Evolutionary conservation across 1,140 invertebrate species (phyloP).

Genomic region (Listronotus bonariensis): DNA sequence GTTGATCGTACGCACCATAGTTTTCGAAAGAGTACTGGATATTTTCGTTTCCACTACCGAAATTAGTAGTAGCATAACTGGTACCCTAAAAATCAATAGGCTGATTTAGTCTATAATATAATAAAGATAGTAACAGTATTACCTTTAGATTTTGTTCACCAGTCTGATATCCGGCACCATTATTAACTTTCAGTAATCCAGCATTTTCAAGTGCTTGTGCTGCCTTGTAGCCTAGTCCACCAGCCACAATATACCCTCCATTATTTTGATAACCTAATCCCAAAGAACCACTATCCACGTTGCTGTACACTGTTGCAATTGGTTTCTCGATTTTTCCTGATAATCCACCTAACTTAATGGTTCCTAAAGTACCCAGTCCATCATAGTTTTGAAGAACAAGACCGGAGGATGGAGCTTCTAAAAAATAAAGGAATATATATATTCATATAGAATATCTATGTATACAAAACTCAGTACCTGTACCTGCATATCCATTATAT

Average conservation of each 20-base stretch:
- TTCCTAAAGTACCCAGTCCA: conserved; percentile 48
- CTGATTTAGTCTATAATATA: not conserved
- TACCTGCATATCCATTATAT: not conserved
- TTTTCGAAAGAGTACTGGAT: not conserved
- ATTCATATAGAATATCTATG: not conserved
- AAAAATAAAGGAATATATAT: not conserved
- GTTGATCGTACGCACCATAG: too few relatives aligned
- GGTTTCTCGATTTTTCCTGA: conserved; percentile 44
- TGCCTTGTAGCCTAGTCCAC: conserved; percentile 38
- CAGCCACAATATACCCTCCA: conserved; percentile 19
- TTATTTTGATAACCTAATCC: conserved; percentile 26
- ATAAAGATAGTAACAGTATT: too few relatives aligned
- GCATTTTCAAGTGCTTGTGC: conserved; percentile 42
- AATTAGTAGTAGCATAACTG: not conserved
- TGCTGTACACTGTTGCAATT: conserved; percentile 48
- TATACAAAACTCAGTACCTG: too few relatives aligned
- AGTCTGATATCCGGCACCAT: conserved; percentile 20
- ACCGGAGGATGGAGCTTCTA: conserved; percentile 10
- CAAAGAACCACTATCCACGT: conserved; percentile 28
- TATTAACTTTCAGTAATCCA: conserved; percentile 38
- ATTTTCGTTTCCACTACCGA: not conserved
- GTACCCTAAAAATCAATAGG: not conserved
- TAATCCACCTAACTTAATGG: conserved; percentile 46
- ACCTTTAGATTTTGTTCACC: not conserved
- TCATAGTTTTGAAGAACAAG: conserved; percentile 45